Base-by-base conservation (phyloP, 2,113 vertebrate genomes). In the Leucopsar rothschildi region DNA sequence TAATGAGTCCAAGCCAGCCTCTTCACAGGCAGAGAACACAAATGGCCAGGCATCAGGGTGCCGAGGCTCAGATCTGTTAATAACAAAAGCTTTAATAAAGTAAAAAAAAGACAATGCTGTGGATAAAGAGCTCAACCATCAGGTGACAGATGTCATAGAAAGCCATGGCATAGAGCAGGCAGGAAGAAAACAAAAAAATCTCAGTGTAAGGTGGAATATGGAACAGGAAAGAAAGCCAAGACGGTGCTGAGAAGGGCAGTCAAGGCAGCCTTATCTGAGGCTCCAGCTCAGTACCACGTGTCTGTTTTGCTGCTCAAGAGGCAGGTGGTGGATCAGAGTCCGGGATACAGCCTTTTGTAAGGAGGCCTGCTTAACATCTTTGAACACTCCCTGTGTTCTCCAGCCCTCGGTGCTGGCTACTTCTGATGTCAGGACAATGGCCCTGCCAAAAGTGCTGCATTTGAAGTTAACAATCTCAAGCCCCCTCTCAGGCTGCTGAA, bases 41-140 rank as follows among this genome's bases (percentile, higher is more conserved):
- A 97, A 95, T 93, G 94, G 87, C 77, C 90, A 53, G 82, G 66
- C 91, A 5, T 42, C 55, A 28, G 94, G 93, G 93, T 82, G 93
- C 93, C 11, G 0, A 25, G 40, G 79, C 90, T 91, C 24, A 0
- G 82, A 55, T 77, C 68, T 52, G 47, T 28, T 85, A 37, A 22
- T 49, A 82, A 72, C 64, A 90, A 90, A 87, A 71, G 76, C 73
- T 80, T 70, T 93, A 77, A 83, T 80, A 44, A 59, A 69, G 61
- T 45, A 44, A 75, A 80, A 80, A 85, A 85, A 49, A 86, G 77
- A 64, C 6, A 66, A 8, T 5, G 61, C 27, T 23, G 22, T 4
- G n/a, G 65, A 53, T 73, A 68, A 89, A 92, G 69, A 78, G 78
- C 57, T 95, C 59, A 29, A 78, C 63, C 71, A 47, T 18, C 50